Base-by-base conservation (phyloP, 2,888 invertebrate species). In the Acleris cristana region DNA sequence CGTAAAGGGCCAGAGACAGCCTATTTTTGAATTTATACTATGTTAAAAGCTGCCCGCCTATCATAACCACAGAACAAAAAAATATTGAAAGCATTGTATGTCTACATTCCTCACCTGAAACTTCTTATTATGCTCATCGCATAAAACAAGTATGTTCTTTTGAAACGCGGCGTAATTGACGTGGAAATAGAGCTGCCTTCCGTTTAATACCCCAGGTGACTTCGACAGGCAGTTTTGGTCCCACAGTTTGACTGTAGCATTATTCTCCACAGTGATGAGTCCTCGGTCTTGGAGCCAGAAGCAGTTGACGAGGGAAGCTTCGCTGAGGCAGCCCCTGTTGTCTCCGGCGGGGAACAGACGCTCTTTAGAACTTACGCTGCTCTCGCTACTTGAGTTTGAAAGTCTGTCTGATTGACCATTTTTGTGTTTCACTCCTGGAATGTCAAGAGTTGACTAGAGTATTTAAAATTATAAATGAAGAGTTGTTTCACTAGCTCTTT, bases 191-290 rank as follows among this genome's bases (percentile, higher is more conserved):
- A 76, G 71, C 60, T 89, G 88, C n/a, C 88, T 76, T 10, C 86
- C 85, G 19, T 86, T 82, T 53, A 93, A 70, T 48, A 93, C 86
- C 34, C 82, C 79, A 0, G 77, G 71, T 2, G 91, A 53, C 53
- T 87, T 84, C n/a, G 58, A 58, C 45, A 66, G 8, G 53, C 89
- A 64, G 5, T 82, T 76, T 8, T 75, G 74, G 54, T 83, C 80
- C 93, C 93, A 93, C 5, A 92, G 77, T 65, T 92, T 92, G 2
- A 92, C 84, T 0, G 84, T 85, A 0, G 87, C 89, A 60, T 90
- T 91, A 14, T 78, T 80, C 61, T 91, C 90, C 0, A 93, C 83
- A 0, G 90, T 90, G 3, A 93, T 74, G 1, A 93, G 77, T 0
- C 90, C 89, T 1, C 81, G 63, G 16, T 83, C 83, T 10, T 72